Evolutionary conservation across 2,888 invertebrate genomes (phyloP).

Genomic region (Spodoptera picta): DNA sequence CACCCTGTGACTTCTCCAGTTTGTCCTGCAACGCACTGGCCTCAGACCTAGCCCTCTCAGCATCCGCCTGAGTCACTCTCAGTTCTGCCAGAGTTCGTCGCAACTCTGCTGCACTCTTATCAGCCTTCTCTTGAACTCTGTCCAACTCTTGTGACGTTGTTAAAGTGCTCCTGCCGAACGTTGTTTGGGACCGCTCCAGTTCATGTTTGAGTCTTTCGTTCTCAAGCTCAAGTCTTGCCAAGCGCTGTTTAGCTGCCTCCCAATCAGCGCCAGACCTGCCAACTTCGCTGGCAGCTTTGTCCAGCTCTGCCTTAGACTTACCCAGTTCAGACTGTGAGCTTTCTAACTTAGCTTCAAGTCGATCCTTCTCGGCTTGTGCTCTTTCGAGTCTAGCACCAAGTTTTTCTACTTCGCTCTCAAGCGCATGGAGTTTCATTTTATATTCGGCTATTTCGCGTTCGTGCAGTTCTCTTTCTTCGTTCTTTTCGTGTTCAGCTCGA

Average conservation of each 20-base stretch:
- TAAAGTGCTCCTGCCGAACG: slow-evolving; percentile 94
- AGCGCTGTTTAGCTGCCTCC: slow-evolving; percentile 94
- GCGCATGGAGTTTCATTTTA: slow-evolving; percentile 96
- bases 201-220: slow-evolving; percentile 96
- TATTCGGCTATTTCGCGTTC: slow-evolving; percentile 98
- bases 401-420: slow-evolving; percentile 97
- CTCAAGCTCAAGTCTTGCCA: slow-evolving; percentile 95
- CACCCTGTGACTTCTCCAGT: slow-evolving; percentile 97
- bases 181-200: slow-evolving; percentile 94
- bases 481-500: slow-evolving; percentile 97
- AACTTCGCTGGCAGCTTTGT: slow-evolving; percentile 96
- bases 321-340: slow-evolving; percentile 97
- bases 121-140: slow-evolving; percentile 94
- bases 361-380: slow-evolving; percentile 96
- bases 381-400: slow-evolving; percentile 95
- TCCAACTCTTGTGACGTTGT: slow-evolving; percentile 95
- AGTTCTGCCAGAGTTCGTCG: slow-evolving; percentile 96
- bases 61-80: slow-evolving; percentile 96
- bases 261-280: slow-evolving; percentile 96
- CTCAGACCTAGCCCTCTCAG: slow-evolving; percentile 95
- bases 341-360: slow-evolving; percentile 96
- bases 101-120: slow-evolving; percentile 94
- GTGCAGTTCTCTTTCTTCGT: slow-evolving; percentile 97
- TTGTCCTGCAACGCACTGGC: slow-evolving; percentile 96
- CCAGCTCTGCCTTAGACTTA: slow-evolving; percentile 97